Evolutionary conservation across 2,888 invertebrate species (phyloP), one percentile per base, ranked within the genome.

Genomic region (Girardia tigrina): DNA sequence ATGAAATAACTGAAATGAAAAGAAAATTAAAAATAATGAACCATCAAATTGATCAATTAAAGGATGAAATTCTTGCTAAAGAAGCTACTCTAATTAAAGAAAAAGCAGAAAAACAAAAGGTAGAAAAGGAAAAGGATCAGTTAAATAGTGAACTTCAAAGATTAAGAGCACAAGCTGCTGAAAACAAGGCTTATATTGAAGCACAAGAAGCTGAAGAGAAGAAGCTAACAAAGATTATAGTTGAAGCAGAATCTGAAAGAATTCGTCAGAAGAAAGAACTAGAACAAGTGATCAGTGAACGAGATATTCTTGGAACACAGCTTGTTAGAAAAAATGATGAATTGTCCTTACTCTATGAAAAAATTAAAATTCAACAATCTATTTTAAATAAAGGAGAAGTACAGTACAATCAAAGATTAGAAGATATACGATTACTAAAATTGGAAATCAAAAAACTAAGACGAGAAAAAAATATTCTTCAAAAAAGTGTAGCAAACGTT

Each of bases 291-390:
- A 78, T 84, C 78, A 83, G 83, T 78, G 84, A 84, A 77, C 79
- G 91, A 23, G 90, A 91, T 82, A 88, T 91, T 77, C 87, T 92
- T 1, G 91, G 90, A 0, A 88, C 90, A 0, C 92, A 92, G 82
- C 86, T 93, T 77, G 90, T 91, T 75, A 86, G 91, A 23, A 86
- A 91, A 77, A 91, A 91, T 81, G 91, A 91, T 80, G 90, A 92
- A 85, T 86, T 92, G 77, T 87, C 88, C 0, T 84, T 90, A 74
- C 86, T 91, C 28, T 90, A 90, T 79, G 90, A 90, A 83, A 90
- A 91, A 85, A 88, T 91, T 74, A 86, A 88, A 76, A 90, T 91
- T 78, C 86, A 91, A 79, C 89, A 91, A 82, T 87, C 88, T n/a
- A 90, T 90, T 0, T 82, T 93, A 74, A 88, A 89, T 80, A 88